phyloP scores from a whole-genome alignment of 2,113 vertebrate species.

The Lutjanus erythropterus region DNA sequence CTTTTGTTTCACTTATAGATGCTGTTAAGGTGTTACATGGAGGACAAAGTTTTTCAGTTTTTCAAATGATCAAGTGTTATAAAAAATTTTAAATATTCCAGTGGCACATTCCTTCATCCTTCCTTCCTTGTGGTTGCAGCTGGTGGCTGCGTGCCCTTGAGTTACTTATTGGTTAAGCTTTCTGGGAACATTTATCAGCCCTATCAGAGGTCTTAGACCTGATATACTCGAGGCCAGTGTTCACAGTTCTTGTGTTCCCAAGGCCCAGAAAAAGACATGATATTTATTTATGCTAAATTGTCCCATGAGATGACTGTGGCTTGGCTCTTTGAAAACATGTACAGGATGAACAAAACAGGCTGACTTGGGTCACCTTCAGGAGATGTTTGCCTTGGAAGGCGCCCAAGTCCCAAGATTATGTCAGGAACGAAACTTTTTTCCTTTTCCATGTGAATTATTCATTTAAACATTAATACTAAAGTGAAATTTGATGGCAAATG shows the following conservation, averaged over 20 bases:
- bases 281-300: conserved; percentile 11
- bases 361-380: conserved; percentile 2
- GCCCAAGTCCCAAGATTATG: background rate
- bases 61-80: background rate
- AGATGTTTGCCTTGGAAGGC: background rate
- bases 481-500: background rate
- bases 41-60: background rate
- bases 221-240: conserved; percentile 10
- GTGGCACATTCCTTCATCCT: background rate
- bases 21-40: background rate
- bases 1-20: background rate
- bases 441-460: background rate
- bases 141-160: conserved; percentile 4
- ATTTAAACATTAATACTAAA: background rate
- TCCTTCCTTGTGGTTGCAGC: background rate
- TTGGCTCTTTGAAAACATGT: background rate
- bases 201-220: background rate
- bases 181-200: background rate
- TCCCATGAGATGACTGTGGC: background rate
- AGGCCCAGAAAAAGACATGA: background rate
- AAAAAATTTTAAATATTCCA: background rate
- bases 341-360: background rate
- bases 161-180: background rate
- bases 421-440: background rate
- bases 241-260: background rate